Percentiles rank a stretch among this genome's conserved stretches.
These are phyloP conservation scores for Rambutsinella grinnellia DNA, from an alignment of 2,888 invertebrate genomes.

Conservation along the genomic window DNA sequence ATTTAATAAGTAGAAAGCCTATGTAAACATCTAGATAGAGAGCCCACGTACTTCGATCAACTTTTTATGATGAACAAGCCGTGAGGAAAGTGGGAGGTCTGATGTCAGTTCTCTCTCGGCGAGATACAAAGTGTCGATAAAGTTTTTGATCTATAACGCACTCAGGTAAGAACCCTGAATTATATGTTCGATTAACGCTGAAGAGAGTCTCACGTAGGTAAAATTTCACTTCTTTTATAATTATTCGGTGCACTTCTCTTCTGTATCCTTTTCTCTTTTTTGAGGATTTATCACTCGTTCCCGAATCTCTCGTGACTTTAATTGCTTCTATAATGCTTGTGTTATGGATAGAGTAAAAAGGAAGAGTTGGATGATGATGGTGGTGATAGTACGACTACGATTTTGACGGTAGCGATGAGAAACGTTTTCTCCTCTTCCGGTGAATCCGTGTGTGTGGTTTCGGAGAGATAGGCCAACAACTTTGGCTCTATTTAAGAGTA, in stretches of 20 bases:
- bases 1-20: not conserved
- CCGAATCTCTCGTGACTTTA: too few relatives aligned
- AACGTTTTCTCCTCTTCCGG: not conserved
- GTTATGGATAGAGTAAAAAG: conserved; percentile 37
- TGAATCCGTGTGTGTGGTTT: conserved; percentile 1
- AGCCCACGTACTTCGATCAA: too few relatives aligned
- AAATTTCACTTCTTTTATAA: too few relatives aligned
- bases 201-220: too few relatives aligned
- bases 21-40: not conserved
- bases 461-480: conserved; percentile 20
- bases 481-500: conserved; percentile 9
- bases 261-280: too few relatives aligned
- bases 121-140: not conserved
- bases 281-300: too few relatives aligned
- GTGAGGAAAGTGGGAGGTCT: not conserved
- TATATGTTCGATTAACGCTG: not conserved
- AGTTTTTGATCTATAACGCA: too few relatives aligned
- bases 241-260: too few relatives aligned
- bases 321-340: too few relatives aligned
- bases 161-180: too few relatives aligned
- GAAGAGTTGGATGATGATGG: conserved; percentile 30
- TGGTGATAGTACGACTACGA: conserved; percentile 20
- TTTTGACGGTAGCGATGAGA: conserved; percentile 23
- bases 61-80: not conserved
- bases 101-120: too few relatives aligned